Base-by-base conservation (phyloP, 2,797 vertebrate species). In the Acestrorhynchus altus region DNA sequence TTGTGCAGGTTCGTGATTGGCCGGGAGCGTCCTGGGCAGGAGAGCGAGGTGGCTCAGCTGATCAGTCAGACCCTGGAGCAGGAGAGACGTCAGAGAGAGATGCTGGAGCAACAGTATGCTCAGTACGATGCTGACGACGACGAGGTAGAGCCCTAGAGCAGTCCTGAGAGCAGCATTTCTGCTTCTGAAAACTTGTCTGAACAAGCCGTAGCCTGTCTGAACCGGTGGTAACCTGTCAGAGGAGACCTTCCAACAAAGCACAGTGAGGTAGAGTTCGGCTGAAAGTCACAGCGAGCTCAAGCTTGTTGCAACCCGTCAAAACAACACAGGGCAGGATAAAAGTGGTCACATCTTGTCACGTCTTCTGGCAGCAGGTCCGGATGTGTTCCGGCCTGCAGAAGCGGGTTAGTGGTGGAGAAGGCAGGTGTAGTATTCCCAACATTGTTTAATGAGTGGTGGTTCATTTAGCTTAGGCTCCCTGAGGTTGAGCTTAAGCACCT, bases 41-140 rank as follows among this genome's bases (percentile, higher is more conserved):
- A 97, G 88, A 99, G 98, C 7, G 98, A 99, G 87, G 98, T 99
- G 84, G 97, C 98, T 0, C 95, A 97, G 26, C 89, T 99, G 86
- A 99, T 99, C 84, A 98, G 97, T 86, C 98, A 99, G 88, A 99
- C 98, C 1, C 91, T 99, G 85, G 98, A 99, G 82, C 98, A 99
- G 80, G 98, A 99, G 86, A 91, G 95, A 51, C 95, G 94, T 80
- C 98, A 99, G 92, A 89, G 96, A 83, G 98, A 99, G 85, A 91
- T 98, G 81, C 92, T 99, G 75, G 98, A 99, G 87, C 97, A 97
- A 83, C 98, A 98, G 82, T 98, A 99, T 11, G 95, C 95, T 22
- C 97, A 98, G 16, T 99, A 98, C 0, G 97, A 99, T 1, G 97
- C 97, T 0, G 98, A 99, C 22, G 98, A 99, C 5, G 97, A 99